These are phyloP conservation scores for Drepana arcuata DNA, from an alignment of 1,140 invertebrate species.

Conservation along the genomic window DNA sequence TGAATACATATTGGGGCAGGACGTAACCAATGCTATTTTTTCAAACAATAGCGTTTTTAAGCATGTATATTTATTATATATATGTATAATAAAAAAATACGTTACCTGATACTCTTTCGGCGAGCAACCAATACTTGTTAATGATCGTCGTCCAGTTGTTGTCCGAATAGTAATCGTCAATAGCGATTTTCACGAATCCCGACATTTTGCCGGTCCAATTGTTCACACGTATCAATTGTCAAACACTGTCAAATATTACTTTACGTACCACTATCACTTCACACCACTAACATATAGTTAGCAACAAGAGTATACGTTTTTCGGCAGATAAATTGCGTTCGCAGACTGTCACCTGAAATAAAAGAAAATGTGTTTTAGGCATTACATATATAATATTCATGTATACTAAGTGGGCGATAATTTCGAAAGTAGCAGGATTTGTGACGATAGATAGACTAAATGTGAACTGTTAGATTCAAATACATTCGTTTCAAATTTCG, in stretches of 20 bases:
- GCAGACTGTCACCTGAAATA: slow-evolving; percentile 60
- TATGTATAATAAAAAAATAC: slow-evolving; percentile 8
- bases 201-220: slow-evolving; percentile 51
- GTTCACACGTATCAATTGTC: slow-evolving; percentile 3
- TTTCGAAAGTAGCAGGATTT: too few species aligned
- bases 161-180: slow-evolving; percentile 69
- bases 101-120: slow-evolving; percentile 66
- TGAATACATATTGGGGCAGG: too few species aligned
- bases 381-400: too few species aligned
- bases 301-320: slow-evolving; percentile 63
- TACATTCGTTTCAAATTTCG: background rate
- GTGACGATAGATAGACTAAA: background rate
- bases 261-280: slow-evolving; percentile 21
- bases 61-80: too few species aligned
- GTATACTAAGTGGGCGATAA: too few species aligned
- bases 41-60: too few species aligned
- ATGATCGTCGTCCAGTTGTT: slow-evolving; percentile 70
- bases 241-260: slow-evolving; percentile 26
- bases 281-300: slow-evolving; percentile 30
- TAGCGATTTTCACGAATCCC: slow-evolving; percentile 70
- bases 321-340: too few species aligned
- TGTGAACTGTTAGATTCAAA: background rate
- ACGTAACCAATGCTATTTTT: too few species aligned
- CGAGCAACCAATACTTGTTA: slow-evolving; percentile 69
- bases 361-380: slow-evolving; percentile 13